Percentiles rank a stretch among this genome's conserved stretches.
Evolutionary conservation across 2,113 vertebrate species (phyloP).

Genomic region (Larimichthys crocea): DNA sequence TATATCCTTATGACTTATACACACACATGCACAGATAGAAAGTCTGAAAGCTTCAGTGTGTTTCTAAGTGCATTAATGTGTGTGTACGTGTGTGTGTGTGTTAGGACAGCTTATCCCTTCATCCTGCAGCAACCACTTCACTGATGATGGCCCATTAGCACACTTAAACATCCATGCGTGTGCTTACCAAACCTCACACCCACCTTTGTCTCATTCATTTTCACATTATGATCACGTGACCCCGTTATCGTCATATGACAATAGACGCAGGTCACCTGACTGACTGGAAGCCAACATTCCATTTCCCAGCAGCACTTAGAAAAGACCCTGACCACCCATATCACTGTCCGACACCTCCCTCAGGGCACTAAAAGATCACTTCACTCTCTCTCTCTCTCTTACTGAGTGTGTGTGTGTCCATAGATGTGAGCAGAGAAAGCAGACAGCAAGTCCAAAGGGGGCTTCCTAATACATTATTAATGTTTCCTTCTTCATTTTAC

Average conservation of each 20-base stretch:
- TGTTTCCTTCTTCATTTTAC: constrained; percentile 44
- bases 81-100: constrained; percentile 23
- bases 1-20: constrained; percentile 68
- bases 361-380: constrained; percentile 51
- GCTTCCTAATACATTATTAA: constrained; percentile 65
- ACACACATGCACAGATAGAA: background rate
- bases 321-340: constrained; percentile 69
- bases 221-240: constrained; percentile 55
- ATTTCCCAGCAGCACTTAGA: constrained; percentile 79
- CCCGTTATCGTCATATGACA: constrained; percentile 64
- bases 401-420: constrained; percentile 33
- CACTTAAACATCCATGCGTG: constrained; percentile 34
- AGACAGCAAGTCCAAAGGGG: constrained; percentile 61
- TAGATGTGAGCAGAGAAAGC: constrained; percentile 27
- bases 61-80: constrained; percentile 50
- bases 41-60: constrained; percentile 32
- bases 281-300: constrained; percentile 66
- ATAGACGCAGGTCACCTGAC: constrained; percentile 66
- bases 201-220: background rate
- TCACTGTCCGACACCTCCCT: constrained; percentile 59
- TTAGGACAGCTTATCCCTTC: constrained; percentile 58
- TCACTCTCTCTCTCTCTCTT: constrained; percentile 24
- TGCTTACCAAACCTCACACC: constrained; percentile 13
- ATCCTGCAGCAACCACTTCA: constrained; percentile 54
- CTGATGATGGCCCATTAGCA: constrained; percentile 71